A percentile compares a stretch with the other conserved stretches of the same genome.
phyloP scores from a whole-genome alignment of 1,140 invertebrate species.

The Hormaphis cornu region DNA sequence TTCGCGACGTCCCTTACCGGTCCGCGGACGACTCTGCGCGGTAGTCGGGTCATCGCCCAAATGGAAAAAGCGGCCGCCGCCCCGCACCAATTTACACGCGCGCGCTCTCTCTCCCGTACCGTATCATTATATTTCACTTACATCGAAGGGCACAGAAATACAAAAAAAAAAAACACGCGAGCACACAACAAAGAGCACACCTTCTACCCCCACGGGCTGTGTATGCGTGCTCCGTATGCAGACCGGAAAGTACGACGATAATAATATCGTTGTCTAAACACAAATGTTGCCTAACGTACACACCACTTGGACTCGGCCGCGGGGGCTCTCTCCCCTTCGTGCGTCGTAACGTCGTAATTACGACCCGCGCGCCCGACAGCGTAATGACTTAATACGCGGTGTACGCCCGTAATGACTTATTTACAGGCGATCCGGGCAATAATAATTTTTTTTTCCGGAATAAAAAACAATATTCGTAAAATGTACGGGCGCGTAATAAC shows the following conservation, averaged over 20 bases:
- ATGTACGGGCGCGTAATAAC: not conserved
- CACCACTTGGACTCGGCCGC: not conserved
- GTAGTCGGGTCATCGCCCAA: not conserved
- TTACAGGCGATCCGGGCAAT: slow-evolving; percentile 31
- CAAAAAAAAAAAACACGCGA: not conserved
- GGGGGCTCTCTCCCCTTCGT: slow-evolving; percentile 27
- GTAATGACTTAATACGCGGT: slow-evolving; percentile 33
- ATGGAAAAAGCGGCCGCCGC: too few species aligned
- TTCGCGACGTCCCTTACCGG: not conserved
- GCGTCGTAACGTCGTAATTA: slow-evolving; percentile 23
- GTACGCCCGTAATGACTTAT: slow-evolving; percentile 28
- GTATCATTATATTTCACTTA: slow-evolving; percentile 32
- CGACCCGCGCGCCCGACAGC: slow-evolving; percentile 23
- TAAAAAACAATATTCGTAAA: not conserved
- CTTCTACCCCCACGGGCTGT: slow-evolving; percentile 31
- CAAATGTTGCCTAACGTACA: too few species aligned
- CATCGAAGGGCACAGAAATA: not conserved
- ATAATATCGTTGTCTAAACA: too few species aligned
- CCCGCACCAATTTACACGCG: slow-evolving; percentile 9
- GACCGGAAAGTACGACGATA: too few species aligned
- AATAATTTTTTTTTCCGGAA: slow-evolving; percentile 12
- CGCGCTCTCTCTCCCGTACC: not conserved
- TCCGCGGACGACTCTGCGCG: too few species aligned
- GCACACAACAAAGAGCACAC: slow-evolving; percentile 10
- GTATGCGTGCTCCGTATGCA: too few species aligned